Evolutionary conservation across 2,113 vertebrate genomes (phyloP), one percentile per base, ranked within the genome.

Genomic region (Eurypyga helias): DNA sequence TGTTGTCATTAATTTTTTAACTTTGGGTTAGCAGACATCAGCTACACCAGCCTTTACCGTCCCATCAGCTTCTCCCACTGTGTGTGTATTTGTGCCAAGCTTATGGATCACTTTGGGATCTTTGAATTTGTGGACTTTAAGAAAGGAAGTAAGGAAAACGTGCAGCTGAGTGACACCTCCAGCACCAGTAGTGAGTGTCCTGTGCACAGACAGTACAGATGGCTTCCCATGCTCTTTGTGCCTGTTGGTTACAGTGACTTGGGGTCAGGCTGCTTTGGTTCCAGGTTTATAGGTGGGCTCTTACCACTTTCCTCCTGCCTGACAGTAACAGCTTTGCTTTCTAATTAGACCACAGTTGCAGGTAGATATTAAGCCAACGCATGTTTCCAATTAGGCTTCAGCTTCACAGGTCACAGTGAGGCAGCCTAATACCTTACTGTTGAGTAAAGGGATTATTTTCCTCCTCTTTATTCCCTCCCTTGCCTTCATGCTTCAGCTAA

Each of bases 401-500:
- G 26, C 54, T 61, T 90, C 75, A 45, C 41, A 65, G 58, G 54
- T 86, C 41, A 31, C 29, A 88, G 70, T 67, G 78, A 90, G 45
- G 23, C 17, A 28, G 34, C 49, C 70, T 94, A 71, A 85, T 85
- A 69, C 67, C 18, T 83, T 65, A 54, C 60, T 83, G 26, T 41
- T 92, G 86, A 90, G 82, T 45, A 92, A 85, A 90, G 51, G 57
- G 48, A 76, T 95, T 91, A 65, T 94, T 96, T 62, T 93, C 38
- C 78, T 88, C 24, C 13, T 90, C 57, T 75, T 71, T 64, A 64
- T 51, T 90, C 46, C n/a, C 57, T 94, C 33, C 31, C 25, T 38
- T 82, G 61, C 38, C 14, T 92, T 72, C 34, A 65, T 77, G 54
- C 54, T 94, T 73, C 58, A 86, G 34, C 62, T 77, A 31, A 26